Conservation (phyloP, 2,888 invertebrate genomes). For the Orgyia antiqua region DNA sequence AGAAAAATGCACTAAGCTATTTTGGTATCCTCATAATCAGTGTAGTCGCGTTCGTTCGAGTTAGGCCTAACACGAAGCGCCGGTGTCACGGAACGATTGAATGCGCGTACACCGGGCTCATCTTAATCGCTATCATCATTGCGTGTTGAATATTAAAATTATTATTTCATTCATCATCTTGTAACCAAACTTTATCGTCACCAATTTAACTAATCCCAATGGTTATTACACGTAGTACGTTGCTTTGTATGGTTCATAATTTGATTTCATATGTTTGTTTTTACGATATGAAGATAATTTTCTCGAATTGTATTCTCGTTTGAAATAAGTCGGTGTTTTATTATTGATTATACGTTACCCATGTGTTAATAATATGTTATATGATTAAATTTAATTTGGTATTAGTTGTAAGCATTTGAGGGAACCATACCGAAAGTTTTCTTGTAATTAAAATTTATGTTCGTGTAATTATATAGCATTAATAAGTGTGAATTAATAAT, state of each 20-base stretch:
- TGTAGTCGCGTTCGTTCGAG: conserved; percentile 48
- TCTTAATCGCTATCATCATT: conserved; percentile 61
- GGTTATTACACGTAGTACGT: conserved; percentile 71
- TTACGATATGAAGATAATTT: conserved; percentile 53
- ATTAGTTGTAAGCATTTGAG: conserved; percentile 37
- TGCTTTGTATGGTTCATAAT: conserved; percentile 62
- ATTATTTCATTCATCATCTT: conserved; percentile 70
- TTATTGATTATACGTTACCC: conserved; percentile 67
- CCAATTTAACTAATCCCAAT: conserved; percentile 61
- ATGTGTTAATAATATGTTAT: conserved; percentile 65
- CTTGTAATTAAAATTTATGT: conserved; percentile 31
- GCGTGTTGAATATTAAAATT: conserved; percentile 63
- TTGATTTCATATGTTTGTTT: conserved; percentile 63
- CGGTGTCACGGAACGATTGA: conserved; percentile 49
- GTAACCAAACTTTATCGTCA: conserved; percentile 56
- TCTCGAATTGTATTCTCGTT: conserved; percentile 50
- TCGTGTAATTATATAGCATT: conserved; percentile 24
- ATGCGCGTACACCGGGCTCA: conserved; percentile 40
- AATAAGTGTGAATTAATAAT: too few species aligned
- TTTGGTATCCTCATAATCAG: too few species aligned
- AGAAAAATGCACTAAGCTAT: too few species aligned
- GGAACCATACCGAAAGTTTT: conserved; percentile 24
- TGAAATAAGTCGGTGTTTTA: too few species aligned
- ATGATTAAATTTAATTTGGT: conserved; percentile 56
- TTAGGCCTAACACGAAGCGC: conserved; percentile 67